A percentile compares a stretch with the other conserved stretches of the same genome.
phyloP scores from a whole-genome alignment of 2,797 vertebrate species.

The Pangasius djambal region DNA sequence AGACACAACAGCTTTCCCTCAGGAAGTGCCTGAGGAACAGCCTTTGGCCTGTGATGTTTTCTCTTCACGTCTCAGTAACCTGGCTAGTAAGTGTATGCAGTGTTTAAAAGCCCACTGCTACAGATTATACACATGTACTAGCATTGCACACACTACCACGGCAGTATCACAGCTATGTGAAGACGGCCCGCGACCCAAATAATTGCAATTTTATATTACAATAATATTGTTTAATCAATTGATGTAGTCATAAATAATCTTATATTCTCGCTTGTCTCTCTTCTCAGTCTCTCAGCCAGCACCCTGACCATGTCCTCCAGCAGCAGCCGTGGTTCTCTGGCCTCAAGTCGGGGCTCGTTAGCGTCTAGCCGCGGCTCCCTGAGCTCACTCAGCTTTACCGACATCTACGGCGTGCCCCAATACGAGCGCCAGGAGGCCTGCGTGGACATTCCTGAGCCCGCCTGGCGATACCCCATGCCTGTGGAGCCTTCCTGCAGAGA shows the following conservation, averaged over 20 bases:
- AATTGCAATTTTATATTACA: not conserved
- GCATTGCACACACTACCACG: not conserved
- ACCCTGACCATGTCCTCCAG: constrained; percentile 94
- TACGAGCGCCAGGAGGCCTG: constrained; percentile 85
- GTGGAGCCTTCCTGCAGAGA: constrained; percentile 72
- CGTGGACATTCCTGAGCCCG: constrained; percentile 74
- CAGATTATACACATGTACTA: not conserved
- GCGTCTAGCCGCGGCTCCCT: constrained; percentile 95
- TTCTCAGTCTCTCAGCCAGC: constrained; percentile 89
- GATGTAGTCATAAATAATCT: not conserved
- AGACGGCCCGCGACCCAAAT: not conserved
- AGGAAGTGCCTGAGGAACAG: not conserved
- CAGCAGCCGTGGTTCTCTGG: constrained; percentile 93
- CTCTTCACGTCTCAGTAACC: not conserved
- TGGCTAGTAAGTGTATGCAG: not conserved
- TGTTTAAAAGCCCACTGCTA: not conserved
- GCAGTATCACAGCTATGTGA: too few species aligned
- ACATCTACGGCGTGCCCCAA: constrained; percentile 95
- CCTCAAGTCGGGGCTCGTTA: constrained; percentile 92
- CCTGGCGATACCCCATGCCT: constrained; percentile 86
- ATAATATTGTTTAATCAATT: not conserved
- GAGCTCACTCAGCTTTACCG: constrained; percentile 95
- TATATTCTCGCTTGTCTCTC: not conserved
- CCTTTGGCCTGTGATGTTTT: not conserved
- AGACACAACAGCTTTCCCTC: not conserved